A percentile compares a stretch with the other conserved stretches of the same genome.
Conservation (phyloP, 2,113 vertebrate genomes). For the Aegithalos caudatus region DNA sequence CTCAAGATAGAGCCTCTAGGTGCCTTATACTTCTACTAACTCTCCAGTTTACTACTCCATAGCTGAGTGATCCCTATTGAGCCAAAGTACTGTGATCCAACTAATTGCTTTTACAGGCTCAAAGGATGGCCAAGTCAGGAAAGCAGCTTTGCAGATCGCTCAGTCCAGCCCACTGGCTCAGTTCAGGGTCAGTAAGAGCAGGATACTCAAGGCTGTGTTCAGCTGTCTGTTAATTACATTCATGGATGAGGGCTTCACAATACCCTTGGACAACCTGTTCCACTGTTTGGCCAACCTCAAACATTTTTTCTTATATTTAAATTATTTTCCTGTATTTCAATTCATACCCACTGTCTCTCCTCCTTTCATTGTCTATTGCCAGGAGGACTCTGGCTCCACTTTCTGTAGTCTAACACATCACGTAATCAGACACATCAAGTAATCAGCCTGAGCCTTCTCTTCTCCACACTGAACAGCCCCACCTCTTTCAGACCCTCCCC, state of each 20-base stretch:
- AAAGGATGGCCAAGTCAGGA: background rate
- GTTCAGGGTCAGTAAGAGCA: background rate
- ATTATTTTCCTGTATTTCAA: background rate
- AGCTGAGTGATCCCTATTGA: background rate
- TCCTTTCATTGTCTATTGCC: background rate
- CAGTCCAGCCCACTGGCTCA: background rate
- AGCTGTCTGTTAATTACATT: background rate
- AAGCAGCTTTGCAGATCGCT: background rate
- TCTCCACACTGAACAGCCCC: background rate
- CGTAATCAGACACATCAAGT: accelerated
- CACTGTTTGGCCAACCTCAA: background rate
- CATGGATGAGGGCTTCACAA: background rate
- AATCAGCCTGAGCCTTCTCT: background rate
- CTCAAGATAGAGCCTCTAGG: background rate
- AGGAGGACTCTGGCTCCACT: background rate
- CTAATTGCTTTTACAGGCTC: background rate
- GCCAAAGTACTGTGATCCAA: background rate
- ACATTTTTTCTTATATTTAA: background rate
- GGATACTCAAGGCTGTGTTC: background rate
- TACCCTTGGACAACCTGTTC: background rate
- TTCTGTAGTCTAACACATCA: background rate
- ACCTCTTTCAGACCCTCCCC: background rate
- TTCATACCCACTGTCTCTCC: background rate
- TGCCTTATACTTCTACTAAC: background rate
- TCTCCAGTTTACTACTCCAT: background rate